Evolutionary conservation across 2,888 invertebrate genomes (phyloP).

Genomic region (Ormyrus nitidulus): DNA sequence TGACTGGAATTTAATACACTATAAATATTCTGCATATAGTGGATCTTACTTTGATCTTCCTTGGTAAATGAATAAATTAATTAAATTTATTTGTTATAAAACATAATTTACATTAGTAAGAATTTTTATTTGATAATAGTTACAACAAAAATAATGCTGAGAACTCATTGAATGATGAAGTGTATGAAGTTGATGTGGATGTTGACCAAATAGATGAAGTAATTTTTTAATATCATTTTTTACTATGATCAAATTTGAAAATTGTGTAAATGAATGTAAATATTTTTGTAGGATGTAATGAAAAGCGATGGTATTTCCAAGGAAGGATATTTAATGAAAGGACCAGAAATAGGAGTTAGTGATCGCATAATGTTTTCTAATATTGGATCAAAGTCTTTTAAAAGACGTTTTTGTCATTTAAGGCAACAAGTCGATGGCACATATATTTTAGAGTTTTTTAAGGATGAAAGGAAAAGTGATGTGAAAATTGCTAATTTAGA

Average conservation of each 20-base stretch:
- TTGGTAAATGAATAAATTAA: constrained; percentile 77
- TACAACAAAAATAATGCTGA: constrained; percentile 58
- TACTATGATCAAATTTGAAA: constrained; percentile 13
- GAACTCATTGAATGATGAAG: constrained; percentile 82
- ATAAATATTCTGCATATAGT: constrained; percentile 92
- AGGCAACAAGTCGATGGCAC: constrained; percentile 94
- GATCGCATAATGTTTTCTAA: constrained; percentile 91
- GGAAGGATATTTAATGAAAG: constrained; percentile 93
- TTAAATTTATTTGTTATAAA: constrained; percentile 23
- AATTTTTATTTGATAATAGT: constrained; percentile 61
- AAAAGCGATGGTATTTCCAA: constrained; percentile 89
- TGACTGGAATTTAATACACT: constrained; percentile 93
- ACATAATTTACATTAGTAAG: constrained; percentile 37
- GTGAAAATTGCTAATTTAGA: constrained; percentile 95
- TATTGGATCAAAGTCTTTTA: constrained; percentile 94
- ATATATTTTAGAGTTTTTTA: constrained; percentile 93
- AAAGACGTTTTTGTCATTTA: constrained; percentile 92
- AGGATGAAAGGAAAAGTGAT: constrained; percentile 94
- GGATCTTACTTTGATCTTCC: constrained; percentile 92
- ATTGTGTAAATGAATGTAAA: background rate
- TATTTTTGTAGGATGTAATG: constrained; percentile 75
- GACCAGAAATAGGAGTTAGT: constrained; percentile 91
- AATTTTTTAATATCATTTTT: constrained; percentile 47
- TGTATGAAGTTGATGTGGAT: constrained; percentile 93
- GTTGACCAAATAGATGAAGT: constrained; percentile 88